Evolutionary conservation across 2,797 vertebrate species (phyloP), one percentile per base, ranked within the genome.

Genomic region (Cossypha heuglini): DNA sequence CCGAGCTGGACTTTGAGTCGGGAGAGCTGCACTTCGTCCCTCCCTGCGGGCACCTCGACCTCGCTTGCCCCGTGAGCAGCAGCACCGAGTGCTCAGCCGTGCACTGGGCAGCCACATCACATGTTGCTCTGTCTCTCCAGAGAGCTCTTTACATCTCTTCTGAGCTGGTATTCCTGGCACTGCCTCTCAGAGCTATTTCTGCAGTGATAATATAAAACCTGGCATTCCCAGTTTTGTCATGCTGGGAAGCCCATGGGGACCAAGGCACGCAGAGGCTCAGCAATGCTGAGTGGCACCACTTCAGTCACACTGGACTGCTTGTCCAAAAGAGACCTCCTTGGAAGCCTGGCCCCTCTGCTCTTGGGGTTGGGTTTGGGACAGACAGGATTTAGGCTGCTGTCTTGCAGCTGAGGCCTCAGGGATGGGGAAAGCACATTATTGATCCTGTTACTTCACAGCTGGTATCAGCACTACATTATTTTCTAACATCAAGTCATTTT

Each of bases 401-500:
- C 61, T 28, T 19, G 63, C 79, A 80, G 64, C 76, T 54, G 82
- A 72, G 69, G 25, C n/a, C 63, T 58, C 48, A 13, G 73, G 69
- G 87, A 33, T 2, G 49, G 29, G 64, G 72, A 52, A 25, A 64
- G 49, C 57, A 63, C 79, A 0, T n/a, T 49, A 78, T 69, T 46
- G 90, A 93, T 94, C 82, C 91, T 0, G 6, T 21, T 49, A 71
- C 74, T 83, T 92, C 67, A 18, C 66, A n/a, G 81, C 85, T 83
- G 86, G n/a, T 61, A 91, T 64, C 93, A 64, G 75, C 78, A 49
- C 77, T 49, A 19, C 49, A 9, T 52, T 72, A 75, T 94, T 93
- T 88, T 35, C 85, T 55, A 96, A 84, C 69, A 46, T 48, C 49
- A 7, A 93, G 86, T 94, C 63, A 54, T 72, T 81, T 59, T 19